A percentile compares a stretch with the other conserved stretches of the same genome.
Evolutionary conservation across 2,113 vertebrate genomes (phyloP).

Genomic region (Drymodes brunneopygia): DNA sequence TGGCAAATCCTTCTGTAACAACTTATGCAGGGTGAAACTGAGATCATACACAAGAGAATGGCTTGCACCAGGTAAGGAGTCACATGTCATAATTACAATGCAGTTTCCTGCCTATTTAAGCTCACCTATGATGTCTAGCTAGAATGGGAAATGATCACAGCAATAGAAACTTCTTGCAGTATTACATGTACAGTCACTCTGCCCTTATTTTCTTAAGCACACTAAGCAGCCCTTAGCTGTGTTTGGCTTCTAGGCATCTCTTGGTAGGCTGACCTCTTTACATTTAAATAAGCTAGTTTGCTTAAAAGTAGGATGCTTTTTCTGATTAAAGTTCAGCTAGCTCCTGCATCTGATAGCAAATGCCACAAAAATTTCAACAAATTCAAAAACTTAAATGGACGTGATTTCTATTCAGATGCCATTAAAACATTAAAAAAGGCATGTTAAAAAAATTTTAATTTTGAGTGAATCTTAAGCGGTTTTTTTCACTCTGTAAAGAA

Average conservation of each 20-base stretch:
- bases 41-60: neutral
- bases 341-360: neutral
- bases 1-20: neutral
- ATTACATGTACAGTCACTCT: neutral
- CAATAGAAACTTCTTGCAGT: neutral
- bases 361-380: neutral
- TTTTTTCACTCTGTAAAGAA: neutral
- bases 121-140: neutral
- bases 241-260: neutral
- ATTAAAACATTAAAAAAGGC: neutral
- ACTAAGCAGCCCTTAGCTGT: neutral
- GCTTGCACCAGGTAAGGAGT: neutral
- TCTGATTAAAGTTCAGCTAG: neutral
- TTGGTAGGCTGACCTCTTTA: neutral
- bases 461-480: neutral
- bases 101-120: neutral
- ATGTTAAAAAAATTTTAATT: neutral
- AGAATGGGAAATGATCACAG: neutral
- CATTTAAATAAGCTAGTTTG: conserved; percentile 8
- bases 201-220: neutral
- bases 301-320: neutral
- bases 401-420: neutral
- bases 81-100: neutral
- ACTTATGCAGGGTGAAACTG: neutral
- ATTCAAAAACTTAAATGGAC: neutral